Base-by-base conservation (phyloP, 2,113 vertebrate genomes). In the Xiphophorus couchianus region DNA sequence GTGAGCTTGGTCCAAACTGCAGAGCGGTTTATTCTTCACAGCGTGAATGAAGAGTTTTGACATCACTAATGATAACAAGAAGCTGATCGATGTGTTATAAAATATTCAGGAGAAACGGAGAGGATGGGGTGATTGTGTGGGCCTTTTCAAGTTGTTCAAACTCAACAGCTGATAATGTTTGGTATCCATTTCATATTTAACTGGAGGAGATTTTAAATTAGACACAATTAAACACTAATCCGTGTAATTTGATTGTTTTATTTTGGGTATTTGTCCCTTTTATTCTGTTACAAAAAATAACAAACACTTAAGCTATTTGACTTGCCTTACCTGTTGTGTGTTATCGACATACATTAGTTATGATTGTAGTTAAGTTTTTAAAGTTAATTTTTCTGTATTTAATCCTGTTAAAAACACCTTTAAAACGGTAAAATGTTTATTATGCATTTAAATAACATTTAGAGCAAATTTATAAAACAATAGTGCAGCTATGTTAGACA, bases 71-170 rank as follows among this genome's bases (percentile, higher is more conserved):
- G 42, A 71, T 48, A 25, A 42, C 27, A 76, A 69, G 5, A 29
- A 73, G 37, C 60, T 68, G 70, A 90, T 89, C 85, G 71, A 91
- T 86, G 82, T 35, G n/a, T 87, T 65, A 89, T 90, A 14, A 89
- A 88, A 82, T 73, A 90, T 92, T 88, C 73, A 91, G 75, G 63
- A 60, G 68, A 70, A 63, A 79, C 28, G 66, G 62, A 73, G 31
- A 63, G 8, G 58, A 30, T 13, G 2, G 67, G 25, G 28, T 31
- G 51, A 69, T 33, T 62, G 27, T 10, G 39, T 29, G 42, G 7
- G 28, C n/a, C 31, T 58, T 42, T 39, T 14, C 71, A 51, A n/a
- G 25, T 25, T 22, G 25, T 54, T 54, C 2, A 54, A 54, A 54
- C 17, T 17, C 22, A 54, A 54, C n/a, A 54, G 51, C 51, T n/a